Evolutionary conservation across 2,888 invertebrate species (phyloP), one percentile per base, ranked within the genome.

Genomic region (Serripes groenlandicus): DNA sequence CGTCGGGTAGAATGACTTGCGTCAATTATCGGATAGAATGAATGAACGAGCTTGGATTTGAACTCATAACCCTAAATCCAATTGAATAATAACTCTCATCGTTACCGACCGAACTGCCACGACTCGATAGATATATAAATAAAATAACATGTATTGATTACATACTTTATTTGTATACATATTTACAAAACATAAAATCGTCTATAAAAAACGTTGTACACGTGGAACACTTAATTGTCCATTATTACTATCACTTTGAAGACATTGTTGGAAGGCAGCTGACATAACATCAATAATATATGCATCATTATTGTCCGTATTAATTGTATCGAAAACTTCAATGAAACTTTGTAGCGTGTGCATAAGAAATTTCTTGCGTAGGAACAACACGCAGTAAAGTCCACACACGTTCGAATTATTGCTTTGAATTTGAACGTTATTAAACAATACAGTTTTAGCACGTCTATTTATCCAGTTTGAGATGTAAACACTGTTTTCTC

Each of bases 371-470:
- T 49, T 49, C 49, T 2, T 49, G 21, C 21, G 32, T 78, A 78
- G 18, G 56, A 49, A 49, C 21, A 49, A 49, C 15, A 49, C 49
- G 21, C 49, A 49, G 49, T 49, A 5, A 49, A 49, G 72, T 73
- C 78, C 78, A 42, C 78, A 78, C 11, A 72, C 30, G 0, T 0
- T n/a, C 11, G 78, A 66, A 9, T 54, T 21, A 60, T 64, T 30
- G 35, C 72, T 72, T 35, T 78, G 78, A 5, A 78, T 11, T 23
- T 66, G 78, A 5, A 9, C 1, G 9, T 32, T 11, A 54, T 78
- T 78, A 15, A 34, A 28, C 21, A 34, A 4, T 26, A 75, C 30
- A 15, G 28, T n/a, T 11, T 23, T 66, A 21, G 80, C 70, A 7
- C 49, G 35, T n/a, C 26, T n/a, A 3, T 71, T n/a, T 37, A 74